phyloP scores from a whole-genome alignment of 2,888 invertebrate species.

The Cheilosia variabilis region DNA sequence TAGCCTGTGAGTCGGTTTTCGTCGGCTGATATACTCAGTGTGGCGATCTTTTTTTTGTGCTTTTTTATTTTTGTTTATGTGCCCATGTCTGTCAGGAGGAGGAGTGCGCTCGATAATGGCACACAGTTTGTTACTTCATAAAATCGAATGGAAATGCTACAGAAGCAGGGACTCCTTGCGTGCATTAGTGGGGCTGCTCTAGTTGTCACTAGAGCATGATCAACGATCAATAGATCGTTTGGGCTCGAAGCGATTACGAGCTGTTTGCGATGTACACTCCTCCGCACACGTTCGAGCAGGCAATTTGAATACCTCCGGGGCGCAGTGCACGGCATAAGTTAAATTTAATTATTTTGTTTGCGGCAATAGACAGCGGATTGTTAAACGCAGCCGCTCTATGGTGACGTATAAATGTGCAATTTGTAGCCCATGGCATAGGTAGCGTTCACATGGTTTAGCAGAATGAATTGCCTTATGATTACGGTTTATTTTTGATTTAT shows the following conservation, averaged over 20 bases:
- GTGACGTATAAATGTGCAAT: constrained; percentile 61
- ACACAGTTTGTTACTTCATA: constrained; percentile 59
- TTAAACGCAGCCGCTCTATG: constrained; percentile 54
- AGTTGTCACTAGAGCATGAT: constrained; percentile 65
- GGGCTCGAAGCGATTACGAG: constrained; percentile 36
- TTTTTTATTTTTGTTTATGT: constrained; percentile 6
- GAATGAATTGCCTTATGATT: constrained; percentile 55
- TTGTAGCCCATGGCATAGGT: constrained; percentile 39
- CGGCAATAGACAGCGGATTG: constrained; percentile 67
- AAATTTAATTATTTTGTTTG: constrained; percentile 72
- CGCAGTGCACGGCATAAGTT: constrained; percentile 58
- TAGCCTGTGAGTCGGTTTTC: constrained; percentile 41
- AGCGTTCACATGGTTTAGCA: constrained; percentile 32
- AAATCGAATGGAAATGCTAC: constrained; percentile 31
- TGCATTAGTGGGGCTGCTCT: constrained; percentile 39
- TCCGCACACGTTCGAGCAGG: constrained; percentile 25
- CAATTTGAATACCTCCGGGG: constrained; percentile 51
- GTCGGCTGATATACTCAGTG: constrained; percentile 53
- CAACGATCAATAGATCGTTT: constrained; percentile 44
- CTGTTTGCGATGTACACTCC: constrained; percentile 59
- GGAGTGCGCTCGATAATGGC: constrained; percentile 48
- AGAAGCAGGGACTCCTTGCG: constrained; percentile 38
- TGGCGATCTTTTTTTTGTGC: constrained; percentile 9
- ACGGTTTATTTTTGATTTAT: constrained; percentile 49
- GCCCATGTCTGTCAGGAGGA: constrained; percentile 51